Evolutionary conservation across 2,888 invertebrate genomes (phyloP).

Genomic region (Hipparchia semele): DNA sequence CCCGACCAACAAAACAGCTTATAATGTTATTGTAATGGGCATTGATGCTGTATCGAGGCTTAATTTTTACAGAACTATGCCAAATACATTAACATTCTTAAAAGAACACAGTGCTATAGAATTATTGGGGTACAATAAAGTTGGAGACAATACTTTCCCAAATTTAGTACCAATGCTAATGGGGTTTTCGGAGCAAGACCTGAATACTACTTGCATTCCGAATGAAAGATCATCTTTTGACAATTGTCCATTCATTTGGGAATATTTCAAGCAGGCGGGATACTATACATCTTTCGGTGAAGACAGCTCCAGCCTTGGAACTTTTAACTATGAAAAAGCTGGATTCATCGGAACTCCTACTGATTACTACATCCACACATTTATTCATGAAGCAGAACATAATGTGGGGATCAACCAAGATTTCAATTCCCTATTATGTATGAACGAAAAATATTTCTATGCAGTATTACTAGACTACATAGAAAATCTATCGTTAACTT

Average conservation of each 20-base stretch:
- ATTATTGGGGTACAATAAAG: slow-evolving; percentile 93
- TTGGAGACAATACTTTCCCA: slow-evolving; percentile 95
- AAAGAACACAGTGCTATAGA: slow-evolving; percentile 86
- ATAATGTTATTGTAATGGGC: slow-evolving; percentile 90
- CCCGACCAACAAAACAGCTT: slow-evolving; percentile 42
- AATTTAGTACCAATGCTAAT: slow-evolving; percentile 92
- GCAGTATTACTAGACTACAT: slow-evolving; percentile 87
- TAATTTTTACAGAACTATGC: slow-evolving; percentile 92
- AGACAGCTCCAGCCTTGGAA: slow-evolving; percentile 88
- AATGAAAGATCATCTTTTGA: slow-evolving; percentile 83
- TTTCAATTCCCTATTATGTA: slow-evolving; percentile 85
- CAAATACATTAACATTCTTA: slow-evolving; percentile 84
- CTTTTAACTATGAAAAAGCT: slow-evolving; percentile 88
- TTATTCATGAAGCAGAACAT: slow-evolving; percentile 82
- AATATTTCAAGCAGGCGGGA: slow-evolving; percentile 86
- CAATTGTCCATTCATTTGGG: slow-evolving; percentile 91
- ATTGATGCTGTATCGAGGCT: slow-evolving; percentile 92
- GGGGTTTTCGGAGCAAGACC: slow-evolving; percentile 85
- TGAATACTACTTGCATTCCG: slow-evolving; percentile 83
- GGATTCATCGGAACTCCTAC: slow-evolving; percentile 90
- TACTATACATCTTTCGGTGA: slow-evolving; percentile 90
- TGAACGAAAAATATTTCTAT: slow-evolving; percentile 85
- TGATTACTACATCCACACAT: slow-evolving; percentile 90
- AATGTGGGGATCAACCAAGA: slow-evolving; percentile 83
- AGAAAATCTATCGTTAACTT: slow-evolving; percentile 81